Percentiles rank a stretch among this genome's conserved stretches.
Conservation (phyloP, 2,888 invertebrate genomes). For the Megastigmus dorsalis region DNA sequence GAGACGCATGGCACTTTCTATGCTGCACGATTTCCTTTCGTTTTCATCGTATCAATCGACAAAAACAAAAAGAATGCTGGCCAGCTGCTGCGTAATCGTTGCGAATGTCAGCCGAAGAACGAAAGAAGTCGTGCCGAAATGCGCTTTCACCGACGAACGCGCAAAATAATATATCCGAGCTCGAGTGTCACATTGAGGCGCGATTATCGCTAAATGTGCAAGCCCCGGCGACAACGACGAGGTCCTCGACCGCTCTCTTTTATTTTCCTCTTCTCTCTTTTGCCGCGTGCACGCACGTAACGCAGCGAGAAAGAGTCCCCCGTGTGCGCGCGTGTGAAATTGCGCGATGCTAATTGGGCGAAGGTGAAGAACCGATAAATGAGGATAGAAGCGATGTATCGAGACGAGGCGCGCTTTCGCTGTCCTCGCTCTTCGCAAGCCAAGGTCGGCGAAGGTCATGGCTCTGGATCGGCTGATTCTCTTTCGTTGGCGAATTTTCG, state of each 20-base stretch:
- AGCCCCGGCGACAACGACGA: background rate
- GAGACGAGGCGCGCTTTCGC: background rate
- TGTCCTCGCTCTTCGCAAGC: background rate
- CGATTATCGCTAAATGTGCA: too few relatives aligned
- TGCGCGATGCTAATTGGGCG: conserved; percentile 17
- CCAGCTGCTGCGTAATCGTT: too few relatives aligned
- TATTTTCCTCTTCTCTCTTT: background rate
- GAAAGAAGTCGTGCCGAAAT: conserved; percentile 29
- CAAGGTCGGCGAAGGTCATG: conserved; percentile 45
- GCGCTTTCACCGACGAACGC: too few relatives aligned
- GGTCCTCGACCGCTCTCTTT: conserved; percentile 23
- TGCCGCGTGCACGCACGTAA: background rate
- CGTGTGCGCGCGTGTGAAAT: background rate
- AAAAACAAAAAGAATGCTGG: too few relatives aligned
- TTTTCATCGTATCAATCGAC: too few relatives aligned
- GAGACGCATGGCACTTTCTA: too few relatives aligned
- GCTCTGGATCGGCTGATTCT: too few relatives aligned
- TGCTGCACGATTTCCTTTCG: too few relatives aligned
- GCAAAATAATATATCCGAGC: too few relatives aligned
- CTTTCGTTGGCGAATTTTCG: background rate
- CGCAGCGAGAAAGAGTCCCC: too few relatives aligned
- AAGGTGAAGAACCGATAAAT: conserved; percentile 43
- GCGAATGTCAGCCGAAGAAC: too few relatives aligned
- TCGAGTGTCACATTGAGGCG: too few relatives aligned
- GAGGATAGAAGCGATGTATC: background rate